Evolutionary conservation across 2,113 vertebrate genomes (phyloP).

Genomic region (Daubentonia madagascariensis): DNA sequence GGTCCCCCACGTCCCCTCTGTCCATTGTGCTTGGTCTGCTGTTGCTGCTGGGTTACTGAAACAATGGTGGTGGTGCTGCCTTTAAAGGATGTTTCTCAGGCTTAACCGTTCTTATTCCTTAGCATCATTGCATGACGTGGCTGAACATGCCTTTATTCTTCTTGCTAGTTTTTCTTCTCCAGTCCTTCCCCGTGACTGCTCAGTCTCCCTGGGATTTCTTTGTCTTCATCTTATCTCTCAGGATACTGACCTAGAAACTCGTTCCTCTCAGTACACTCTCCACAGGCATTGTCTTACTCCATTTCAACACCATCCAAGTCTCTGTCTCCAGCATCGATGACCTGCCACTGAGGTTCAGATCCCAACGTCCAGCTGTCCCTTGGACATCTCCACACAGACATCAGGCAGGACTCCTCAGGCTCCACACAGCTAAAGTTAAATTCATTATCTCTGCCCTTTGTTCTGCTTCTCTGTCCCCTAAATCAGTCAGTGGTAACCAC

Average conservation of each 20-base stretch:
- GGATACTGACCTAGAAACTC: not conserved
- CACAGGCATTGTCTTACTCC: not conserved
- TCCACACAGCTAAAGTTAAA: not conserved
- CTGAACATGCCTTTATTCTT: not conserved
- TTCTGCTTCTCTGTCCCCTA: not conserved
- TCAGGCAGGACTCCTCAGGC: not conserved
- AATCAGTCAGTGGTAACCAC: not conserved
- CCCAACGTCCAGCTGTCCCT: not conserved
- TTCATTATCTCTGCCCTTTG: not conserved
- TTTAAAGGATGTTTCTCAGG: not conserved
- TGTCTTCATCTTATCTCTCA: not conserved
- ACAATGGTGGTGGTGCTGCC: accelerated
- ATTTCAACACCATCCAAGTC: not conserved
- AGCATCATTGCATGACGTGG: not conserved
- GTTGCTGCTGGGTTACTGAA: not conserved
- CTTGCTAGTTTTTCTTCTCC: not conserved
- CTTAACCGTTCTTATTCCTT: not conserved
- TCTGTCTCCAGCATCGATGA: not conserved
- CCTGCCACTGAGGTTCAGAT: not conserved
- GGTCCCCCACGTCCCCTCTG: accelerated
- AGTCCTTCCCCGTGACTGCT: not conserved
- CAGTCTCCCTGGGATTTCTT: not conserved
- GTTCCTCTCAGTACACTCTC: not conserved
- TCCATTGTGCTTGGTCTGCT: accelerated
- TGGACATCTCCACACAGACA: not conserved